phyloP scores from a whole-genome alignment of 2,113 vertebrate genomes.

The Phocoena phocoena region DNA sequence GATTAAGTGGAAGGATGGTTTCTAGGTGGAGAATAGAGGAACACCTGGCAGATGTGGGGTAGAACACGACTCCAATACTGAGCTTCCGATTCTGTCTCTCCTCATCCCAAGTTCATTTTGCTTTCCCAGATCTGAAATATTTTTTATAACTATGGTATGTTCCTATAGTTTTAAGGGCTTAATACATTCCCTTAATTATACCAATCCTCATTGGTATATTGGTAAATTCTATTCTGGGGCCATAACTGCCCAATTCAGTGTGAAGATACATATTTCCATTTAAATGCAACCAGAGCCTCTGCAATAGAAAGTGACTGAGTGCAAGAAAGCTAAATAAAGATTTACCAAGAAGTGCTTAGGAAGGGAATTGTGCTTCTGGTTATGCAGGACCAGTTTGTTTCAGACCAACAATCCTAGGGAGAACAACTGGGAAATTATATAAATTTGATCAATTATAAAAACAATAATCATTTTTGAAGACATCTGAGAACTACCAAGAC shows the following conservation, averaged over 20 bases:
- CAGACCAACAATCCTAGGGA: background rate
- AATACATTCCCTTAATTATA: slow-evolving; percentile 55
- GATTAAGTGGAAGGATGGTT: background rate
- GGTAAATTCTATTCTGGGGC: slow-evolving; percentile 53
- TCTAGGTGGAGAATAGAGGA: background rate
- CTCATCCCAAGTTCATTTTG: background rate
- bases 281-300: slow-evolving; percentile 65
- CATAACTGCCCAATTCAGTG: slow-evolving; percentile 30
- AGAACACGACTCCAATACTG: background rate
- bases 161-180: slow-evolving; percentile 30
- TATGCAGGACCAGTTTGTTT: background rate
- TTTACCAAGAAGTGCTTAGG: slow-evolving; percentile 16
- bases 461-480: background rate
- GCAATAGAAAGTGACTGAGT: slow-evolving; percentile 61
- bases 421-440: background rate
- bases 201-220: background rate
- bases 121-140: slow-evolving; percentile 10
- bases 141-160: slow-evolving; percentile 18
- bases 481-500: background rate
- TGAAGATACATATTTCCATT: slow-evolving; percentile 72
- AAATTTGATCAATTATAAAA: background rate
- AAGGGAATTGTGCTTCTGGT: background rate
- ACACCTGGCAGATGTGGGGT: background rate
- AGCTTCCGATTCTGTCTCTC: background rate
- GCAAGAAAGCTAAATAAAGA: slow-evolving; percentile 49